A percentile compares a stretch with the other conserved stretches of the same genome.
Evolutionary conservation across 2,797 vertebrate genomes (phyloP).

Genomic region (Garrulus glandarius): DNA sequence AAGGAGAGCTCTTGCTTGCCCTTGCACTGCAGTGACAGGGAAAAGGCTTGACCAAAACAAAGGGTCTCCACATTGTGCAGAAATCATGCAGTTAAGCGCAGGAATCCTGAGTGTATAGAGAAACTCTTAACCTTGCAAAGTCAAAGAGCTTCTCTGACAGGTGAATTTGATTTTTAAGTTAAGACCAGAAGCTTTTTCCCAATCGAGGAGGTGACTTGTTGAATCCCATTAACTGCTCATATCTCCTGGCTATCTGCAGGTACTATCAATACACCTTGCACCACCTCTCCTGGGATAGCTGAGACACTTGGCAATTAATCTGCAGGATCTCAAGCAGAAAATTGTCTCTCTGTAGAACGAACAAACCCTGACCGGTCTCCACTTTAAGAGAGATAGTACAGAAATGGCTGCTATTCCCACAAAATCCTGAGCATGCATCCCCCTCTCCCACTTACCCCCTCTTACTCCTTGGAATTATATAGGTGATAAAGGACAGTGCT

Average conservation of each 20-base stretch:
- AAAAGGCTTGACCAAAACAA: background rate
- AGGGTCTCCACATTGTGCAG: fast-evolving
- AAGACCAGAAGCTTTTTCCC: background rate
- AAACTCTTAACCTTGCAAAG: background rate
- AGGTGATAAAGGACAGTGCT: background rate
- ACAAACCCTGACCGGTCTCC: background rate
- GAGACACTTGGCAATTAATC: conserved; percentile 64
- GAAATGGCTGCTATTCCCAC: conserved; percentile 7
- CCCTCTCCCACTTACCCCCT: background rate
- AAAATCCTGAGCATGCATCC: background rate
- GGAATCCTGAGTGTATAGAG: background rate
- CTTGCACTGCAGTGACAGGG: background rate
- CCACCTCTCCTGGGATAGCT: conserved; percentile 42
- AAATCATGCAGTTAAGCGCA: background rate
- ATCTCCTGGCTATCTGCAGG: conserved; percentile 35
- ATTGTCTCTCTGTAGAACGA: conserved; percentile 20
- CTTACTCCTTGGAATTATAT: background rate
- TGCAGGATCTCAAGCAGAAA: conserved; percentile 64
- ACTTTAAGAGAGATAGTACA: conserved; percentile 22
- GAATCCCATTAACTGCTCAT: conserved; percentile 40
- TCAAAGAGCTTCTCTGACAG: background rate
- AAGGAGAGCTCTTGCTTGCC: background rate
- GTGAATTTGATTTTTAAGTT: conserved; percentile 12
- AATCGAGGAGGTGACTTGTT: background rate
- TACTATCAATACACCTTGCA: conserved; percentile 43